Percentiles rank a stretch among this genome's conserved stretches.
These are phyloP conservation scores for Drosophila sproati DNA, from an alignment of 1,140 invertebrate genomes.

Conservation along the genomic window DNA sequence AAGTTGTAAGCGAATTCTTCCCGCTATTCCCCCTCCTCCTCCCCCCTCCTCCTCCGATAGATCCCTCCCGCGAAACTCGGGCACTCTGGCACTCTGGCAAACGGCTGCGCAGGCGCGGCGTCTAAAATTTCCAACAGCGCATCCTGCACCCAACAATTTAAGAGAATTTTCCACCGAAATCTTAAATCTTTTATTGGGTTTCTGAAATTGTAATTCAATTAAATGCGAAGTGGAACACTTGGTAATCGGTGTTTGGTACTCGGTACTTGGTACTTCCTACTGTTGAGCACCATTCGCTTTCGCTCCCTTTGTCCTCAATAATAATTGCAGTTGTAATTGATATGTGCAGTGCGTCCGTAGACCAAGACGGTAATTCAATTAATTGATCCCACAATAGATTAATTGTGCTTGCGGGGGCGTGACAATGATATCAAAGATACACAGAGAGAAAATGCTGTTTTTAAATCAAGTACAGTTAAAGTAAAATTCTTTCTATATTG, in stretches of 20 bases:
- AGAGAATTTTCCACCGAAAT: constrained; percentile 15
- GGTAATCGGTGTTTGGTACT: constrained; percentile 59
- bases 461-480: too few relatives aligned
- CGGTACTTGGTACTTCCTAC: constrained; percentile 44
- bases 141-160: constrained; percentile 66
- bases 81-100: too few relatives aligned
- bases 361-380: constrained; percentile 65
- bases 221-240: constrained; percentile 53
- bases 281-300: not conserved
- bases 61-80: not conserved
- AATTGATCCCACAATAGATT: constrained; percentile 72
- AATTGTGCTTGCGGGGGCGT: constrained; percentile 66
- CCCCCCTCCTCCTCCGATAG: constrained; percentile 8
- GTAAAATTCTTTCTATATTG: too few relatives aligned
- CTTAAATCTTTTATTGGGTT: constrained; percentile 41
- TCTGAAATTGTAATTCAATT: constrained; percentile 81
- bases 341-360: constrained; percentile 55
- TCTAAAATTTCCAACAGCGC: constrained; percentile 62
- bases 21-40: constrained; percentile 23
- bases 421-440: constrained; percentile 10
- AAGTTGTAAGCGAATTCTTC: constrained; percentile 68
- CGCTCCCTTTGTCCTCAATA: constrained; percentile 40
- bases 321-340: constrained; percentile 73
- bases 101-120: constrained; percentile 61
- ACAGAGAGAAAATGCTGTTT: not conserved